A percentile compares a stretch with the other conserved stretches of the same genome.
Evolutionary conservation across 1,140 invertebrate species (phyloP).

Genomic region (Euwallacea fornicatus): DNA sequence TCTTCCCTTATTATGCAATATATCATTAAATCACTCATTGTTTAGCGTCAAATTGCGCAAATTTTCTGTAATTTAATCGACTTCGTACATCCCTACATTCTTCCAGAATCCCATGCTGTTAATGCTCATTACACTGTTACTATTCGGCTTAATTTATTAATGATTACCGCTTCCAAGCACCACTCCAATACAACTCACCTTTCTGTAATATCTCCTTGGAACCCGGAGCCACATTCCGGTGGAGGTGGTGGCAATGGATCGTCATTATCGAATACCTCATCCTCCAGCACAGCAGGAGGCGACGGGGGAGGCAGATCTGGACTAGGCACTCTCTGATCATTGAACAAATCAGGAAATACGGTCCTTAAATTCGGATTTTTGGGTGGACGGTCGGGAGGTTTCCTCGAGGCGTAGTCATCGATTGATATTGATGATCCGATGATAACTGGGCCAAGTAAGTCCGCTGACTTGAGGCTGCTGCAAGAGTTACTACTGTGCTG

Average conservation of each 20-base stretch:
- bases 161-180: no score
- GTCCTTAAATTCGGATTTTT: constrained; percentile 74
- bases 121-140: no score
- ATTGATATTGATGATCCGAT: constrained; percentile 66
- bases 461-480: constrained; percentile 60
- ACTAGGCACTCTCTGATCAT: constrained; percentile 63
- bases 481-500: constrained; percentile 63
- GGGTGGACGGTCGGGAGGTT: constrained; percentile 65
- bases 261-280: constrained; percentile 65
- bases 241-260: constrained; percentile 76
- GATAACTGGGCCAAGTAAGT: constrained; percentile 64
- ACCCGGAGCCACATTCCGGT: constrained; percentile 57
- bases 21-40: no score
- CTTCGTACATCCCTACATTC: no score
- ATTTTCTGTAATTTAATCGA: no score
- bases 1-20: no score
- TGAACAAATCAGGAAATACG: constrained; percentile 54
- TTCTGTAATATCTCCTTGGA: constrained; percentile 27
- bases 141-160: no score
- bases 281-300: constrained; percentile 62
- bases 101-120: no score
- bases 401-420: constrained; percentile 72
- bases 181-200: no score
- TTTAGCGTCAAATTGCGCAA: no score
- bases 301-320: constrained; percentile 74